A percentile compares a stretch with the other conserved stretches of the same genome.
phyloP scores from a whole-genome alignment of 2,888 invertebrate species.

The Epinotia bilunana region DNA sequence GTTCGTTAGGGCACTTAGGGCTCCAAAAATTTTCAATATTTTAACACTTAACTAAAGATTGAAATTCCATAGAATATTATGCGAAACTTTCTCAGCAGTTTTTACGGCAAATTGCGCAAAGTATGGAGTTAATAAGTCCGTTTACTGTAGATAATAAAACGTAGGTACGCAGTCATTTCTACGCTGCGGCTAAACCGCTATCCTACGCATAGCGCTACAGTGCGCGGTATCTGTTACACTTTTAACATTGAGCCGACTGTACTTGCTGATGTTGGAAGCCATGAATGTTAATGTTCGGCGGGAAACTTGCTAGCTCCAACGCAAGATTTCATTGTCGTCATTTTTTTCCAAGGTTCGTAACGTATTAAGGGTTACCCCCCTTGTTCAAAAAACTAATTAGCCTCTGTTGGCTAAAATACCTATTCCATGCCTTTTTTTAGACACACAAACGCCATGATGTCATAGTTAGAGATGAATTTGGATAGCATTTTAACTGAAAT shows the following conservation, averaged over 20 bases:
- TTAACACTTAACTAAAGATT: not conserved
- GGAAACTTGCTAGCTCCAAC: conserved; percentile 32
- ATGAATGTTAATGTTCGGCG: conserved; percentile 42
- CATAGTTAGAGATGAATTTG: too few species aligned
- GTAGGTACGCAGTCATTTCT: not conserved
- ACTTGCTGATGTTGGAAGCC: conserved; percentile 40
- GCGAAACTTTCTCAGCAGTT: not conserved
- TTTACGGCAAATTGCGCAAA: not conserved
- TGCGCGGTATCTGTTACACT: not conserved
- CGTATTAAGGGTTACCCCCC: not conserved
- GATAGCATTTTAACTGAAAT: too few species aligned
- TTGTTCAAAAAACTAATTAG: not conserved
- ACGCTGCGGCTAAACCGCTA: not conserved
- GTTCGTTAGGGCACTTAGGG: not conserved
- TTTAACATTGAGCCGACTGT: conserved; percentile 13
- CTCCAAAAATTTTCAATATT: not conserved
- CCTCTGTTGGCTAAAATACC: not conserved
- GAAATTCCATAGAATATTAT: not conserved
- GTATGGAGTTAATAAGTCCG: not conserved
- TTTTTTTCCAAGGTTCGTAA: conserved; percentile 19
- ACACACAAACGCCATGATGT: not conserved
- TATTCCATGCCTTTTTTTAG: not conserved
- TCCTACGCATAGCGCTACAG: not conserved
- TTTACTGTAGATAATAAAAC: not conserved
- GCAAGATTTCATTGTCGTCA: conserved; percentile 11